These are phyloP conservation scores for Drosophila percnosoma DNA, from an alignment of 2,888 invertebrate species.

Conservation along the genomic window DNA sequence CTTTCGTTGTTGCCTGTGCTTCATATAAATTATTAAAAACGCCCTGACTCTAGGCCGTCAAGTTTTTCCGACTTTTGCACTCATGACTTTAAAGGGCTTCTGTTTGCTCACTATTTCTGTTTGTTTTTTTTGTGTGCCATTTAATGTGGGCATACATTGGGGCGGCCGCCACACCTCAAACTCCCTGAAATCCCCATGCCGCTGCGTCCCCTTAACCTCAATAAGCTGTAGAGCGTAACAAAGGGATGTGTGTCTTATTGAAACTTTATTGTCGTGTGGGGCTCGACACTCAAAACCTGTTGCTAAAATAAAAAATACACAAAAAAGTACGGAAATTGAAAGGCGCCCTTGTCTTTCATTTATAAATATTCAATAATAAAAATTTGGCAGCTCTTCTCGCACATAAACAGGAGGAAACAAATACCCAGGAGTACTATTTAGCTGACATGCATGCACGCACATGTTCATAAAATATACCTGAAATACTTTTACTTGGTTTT, in stretches of 20 bases:
- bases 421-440: conserved; percentile 35
- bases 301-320: conserved; percentile 11
- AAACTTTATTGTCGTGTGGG: conserved; percentile 51
- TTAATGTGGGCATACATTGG: conserved; percentile 5
- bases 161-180: neutral
- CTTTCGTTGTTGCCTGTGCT: conserved; percentile 27
- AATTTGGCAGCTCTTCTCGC: conserved; percentile 28
- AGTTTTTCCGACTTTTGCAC: conserved; percentile 28
- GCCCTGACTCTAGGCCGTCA: conserved; percentile 58
- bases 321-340: conserved; percentile 12
- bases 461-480: neutral
- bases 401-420: neutral
- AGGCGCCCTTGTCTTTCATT: conserved; percentile 7
- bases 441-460: conserved; percentile 22
- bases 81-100: conserved; percentile 31
- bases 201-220: neutral
- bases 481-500: neutral
- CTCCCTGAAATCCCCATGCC: neutral
- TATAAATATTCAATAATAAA: conserved; percentile 46
- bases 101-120: neutral
- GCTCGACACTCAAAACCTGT: conserved; percentile 34
- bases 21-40: conserved; percentile 74
- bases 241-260: conserved; percentile 44
- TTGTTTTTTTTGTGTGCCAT: neutral
- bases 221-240: conserved; percentile 23